Percentiles rank a stretch among this genome's conserved stretches.
phyloP scores from a whole-genome alignment of 2,888 invertebrate genomes.

The Mesorhabditis spiculigera region DNA sequence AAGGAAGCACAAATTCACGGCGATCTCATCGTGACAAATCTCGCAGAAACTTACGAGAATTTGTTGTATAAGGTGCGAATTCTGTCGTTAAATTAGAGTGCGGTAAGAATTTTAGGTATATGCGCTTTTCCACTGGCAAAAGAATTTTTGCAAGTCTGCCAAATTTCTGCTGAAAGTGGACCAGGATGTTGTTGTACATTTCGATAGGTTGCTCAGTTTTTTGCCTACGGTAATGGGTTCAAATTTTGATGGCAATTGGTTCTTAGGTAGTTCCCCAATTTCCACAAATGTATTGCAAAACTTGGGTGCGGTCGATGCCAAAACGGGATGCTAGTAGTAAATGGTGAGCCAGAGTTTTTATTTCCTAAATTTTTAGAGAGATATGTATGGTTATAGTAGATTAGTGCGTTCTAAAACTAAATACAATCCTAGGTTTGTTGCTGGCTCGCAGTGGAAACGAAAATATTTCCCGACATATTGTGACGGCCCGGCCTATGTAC shows the following conservation, averaged over 20 bases:
- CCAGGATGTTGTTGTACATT: background rate
- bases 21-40: background rate
- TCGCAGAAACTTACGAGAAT: background rate
- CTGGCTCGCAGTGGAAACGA: background rate
- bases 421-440: background rate
- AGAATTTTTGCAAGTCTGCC: background rate
- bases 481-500: background rate
- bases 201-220: background rate
- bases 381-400: too few relatives aligned
- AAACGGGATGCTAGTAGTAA: background rate
- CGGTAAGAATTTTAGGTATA: background rate
- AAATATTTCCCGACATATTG: background rate
- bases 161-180: background rate
- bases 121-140: background rate
- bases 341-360: background rate
- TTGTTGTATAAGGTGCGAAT: conserved; percentile 1
- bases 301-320: conserved; percentile 3
- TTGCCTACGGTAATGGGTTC: background rate
- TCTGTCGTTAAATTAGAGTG: background rate
- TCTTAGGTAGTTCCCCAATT: background rate
- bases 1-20: background rate
- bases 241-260: background rate
- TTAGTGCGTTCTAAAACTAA: background rate
- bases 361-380: too few relatives aligned
- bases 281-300: background rate